Conservation (phyloP, 2,797 vertebrate species). For the Sorex maritimensis region DNA sequence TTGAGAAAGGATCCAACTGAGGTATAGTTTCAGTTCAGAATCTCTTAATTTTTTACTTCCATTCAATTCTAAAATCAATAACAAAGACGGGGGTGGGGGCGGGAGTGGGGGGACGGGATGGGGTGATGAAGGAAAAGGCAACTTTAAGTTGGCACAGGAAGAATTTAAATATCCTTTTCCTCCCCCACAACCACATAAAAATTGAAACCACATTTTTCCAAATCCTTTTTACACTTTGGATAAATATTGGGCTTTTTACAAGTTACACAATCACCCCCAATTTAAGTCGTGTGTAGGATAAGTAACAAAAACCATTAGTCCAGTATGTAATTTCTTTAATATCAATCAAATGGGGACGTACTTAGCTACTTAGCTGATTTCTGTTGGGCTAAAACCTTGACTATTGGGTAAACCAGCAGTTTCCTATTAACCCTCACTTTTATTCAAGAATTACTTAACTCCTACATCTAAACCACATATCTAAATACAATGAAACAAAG, state of each 20-base stretch:
- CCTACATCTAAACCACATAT: slow-evolving; percentile 28
- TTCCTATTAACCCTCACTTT: slow-evolving; percentile 41
- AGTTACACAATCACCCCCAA: slow-evolving; percentile 33
- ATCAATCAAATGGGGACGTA: background rate
- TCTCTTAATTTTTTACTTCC: slow-evolving; percentile 20
- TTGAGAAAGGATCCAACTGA: background rate
- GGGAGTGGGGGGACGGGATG: no score
- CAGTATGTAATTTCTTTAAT: slow-evolving; percentile 11
- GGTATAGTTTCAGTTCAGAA: background rate
- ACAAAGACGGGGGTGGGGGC: background rate
- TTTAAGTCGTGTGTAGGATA: background rate
- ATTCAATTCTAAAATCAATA: slow-evolving; percentile 5
- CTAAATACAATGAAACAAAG: background rate
- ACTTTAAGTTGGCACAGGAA: background rate
- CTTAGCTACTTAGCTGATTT: slow-evolving; percentile 50
- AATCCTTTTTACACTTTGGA: slow-evolving; percentile 9
- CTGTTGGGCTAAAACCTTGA: slow-evolving; percentile 1
- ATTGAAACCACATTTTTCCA: slow-evolving; percentile 20
- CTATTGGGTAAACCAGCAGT: background rate
- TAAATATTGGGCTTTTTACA: slow-evolving; percentile 32
- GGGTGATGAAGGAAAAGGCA: background rate
- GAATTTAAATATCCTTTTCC: background rate
- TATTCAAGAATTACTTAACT: slow-evolving; percentile 55
- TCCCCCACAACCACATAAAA: background rate
- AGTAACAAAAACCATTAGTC: slow-evolving; percentile 33